Conservation (phyloP, 1,140 invertebrate species). For the Leptonema lineaticorne region DNA sequence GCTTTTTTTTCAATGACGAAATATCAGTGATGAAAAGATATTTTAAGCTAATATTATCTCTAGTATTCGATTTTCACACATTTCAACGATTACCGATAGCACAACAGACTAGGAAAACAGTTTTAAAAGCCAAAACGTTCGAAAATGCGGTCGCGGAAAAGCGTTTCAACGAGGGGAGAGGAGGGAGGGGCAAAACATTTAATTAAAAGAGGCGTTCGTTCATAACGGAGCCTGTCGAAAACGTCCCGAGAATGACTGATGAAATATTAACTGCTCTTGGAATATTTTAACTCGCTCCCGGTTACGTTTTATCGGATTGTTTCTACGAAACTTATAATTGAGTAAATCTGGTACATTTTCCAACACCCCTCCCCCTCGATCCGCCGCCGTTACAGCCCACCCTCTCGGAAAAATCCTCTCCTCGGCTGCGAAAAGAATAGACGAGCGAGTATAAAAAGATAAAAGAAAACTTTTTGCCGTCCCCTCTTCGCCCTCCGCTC, state of each 20-base stretch:
- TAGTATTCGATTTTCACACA: no score
- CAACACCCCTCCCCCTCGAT: no score
- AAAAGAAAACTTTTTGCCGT: background rate
- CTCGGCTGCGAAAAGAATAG: no score
- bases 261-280: conserved; percentile 14
- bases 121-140: no score
- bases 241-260: conserved; percentile 13
- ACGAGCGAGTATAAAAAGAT: background rate
- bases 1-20: no score
- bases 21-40: no score
- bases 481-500: background rate
- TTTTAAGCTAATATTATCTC: no score
- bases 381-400: no score
- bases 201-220: conserved; percentile 2
- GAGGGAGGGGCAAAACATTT: background rate
- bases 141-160: no score
- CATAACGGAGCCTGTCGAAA: background rate
- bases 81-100: no score
- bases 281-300: conserved; percentile 4
- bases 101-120: no score
- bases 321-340: conserved; percentile 15
- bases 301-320: conserved; percentile 12
- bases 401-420: no score
- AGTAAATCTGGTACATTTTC: background rate
- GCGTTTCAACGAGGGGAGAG: background rate